These are phyloP conservation scores for Tipula unca DNA, from an alignment of 2,888 invertebrate genomes.

Conservation along the genomic window DNA sequence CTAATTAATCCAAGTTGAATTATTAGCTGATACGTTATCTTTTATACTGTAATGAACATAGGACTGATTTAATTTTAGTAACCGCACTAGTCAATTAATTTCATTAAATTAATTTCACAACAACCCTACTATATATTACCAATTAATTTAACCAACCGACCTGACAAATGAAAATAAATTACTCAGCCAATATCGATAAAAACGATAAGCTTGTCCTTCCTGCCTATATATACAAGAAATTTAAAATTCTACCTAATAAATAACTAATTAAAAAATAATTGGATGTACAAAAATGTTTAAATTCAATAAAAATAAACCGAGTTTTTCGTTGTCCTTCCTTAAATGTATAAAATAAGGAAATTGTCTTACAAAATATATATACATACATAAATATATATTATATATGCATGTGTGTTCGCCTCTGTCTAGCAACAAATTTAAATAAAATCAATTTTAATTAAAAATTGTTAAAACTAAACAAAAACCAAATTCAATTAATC, in stretches of 20 bases:
- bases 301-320: background rate
- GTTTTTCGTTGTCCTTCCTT: background rate
- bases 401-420: too few species aligned
- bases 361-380: background rate
- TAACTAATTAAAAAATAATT: background rate
- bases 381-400: too few species aligned
- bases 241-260: background rate
- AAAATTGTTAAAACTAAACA: background rate
- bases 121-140: too few species aligned
- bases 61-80: too few species aligned
- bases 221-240: background rate
- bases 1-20: too few species aligned
- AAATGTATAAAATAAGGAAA: background rate
- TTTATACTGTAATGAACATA: too few species aligned
- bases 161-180: background rate
- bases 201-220: background rate
- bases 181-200: background rate
- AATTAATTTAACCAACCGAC: too few species aligned
- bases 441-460: slow-evolving; percentile 14
- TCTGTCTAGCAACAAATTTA: background rate
- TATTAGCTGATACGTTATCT: too few species aligned
- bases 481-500: background rate
- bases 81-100: too few species aligned
- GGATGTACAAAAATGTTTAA: background rate
- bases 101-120: too few species aligned